Percentiles rank a stretch among this genome's conserved stretches.
Evolutionary conservation across 2,113 vertebrate genomes (phyloP).

Genomic region (Salvelinus alpinus): DNA sequence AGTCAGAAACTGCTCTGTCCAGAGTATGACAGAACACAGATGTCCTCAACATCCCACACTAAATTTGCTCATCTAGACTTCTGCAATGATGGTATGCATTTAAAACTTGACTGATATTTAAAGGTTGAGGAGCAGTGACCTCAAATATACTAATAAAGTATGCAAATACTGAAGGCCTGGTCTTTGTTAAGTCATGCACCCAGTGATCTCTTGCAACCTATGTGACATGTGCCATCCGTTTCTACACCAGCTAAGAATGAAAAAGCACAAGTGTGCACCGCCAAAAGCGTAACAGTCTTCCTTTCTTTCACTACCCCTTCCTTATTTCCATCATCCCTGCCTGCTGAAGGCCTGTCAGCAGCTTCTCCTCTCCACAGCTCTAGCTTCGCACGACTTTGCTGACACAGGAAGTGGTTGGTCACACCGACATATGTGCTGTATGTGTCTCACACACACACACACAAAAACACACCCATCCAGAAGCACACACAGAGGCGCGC

Average conservation of each 20-base stretch:
- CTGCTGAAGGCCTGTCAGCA: slow-evolving; percentile 45
- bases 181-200: not conserved
- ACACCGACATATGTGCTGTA: slow-evolving; percentile 4
- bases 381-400: slow-evolving; percentile 33
- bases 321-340: slow-evolving; percentile 63
- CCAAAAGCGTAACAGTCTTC: slow-evolving; percentile 46
- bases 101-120: too few species aligned
- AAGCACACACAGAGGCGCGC: not conserved
- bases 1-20: not conserved
- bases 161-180: not conserved
- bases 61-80: too few species aligned
- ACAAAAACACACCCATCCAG: not conserved
- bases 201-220: slow-evolving; percentile 51
- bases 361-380: slow-evolving; percentile 46
- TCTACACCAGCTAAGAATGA: slow-evolving; percentile 56
- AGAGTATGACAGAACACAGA: not conserved
- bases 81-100: too few species aligned
- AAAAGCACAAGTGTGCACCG: slow-evolving; percentile 50
- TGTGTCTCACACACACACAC: slow-evolving; percentile 20
- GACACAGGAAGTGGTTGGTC: slow-evolving; percentile 64
- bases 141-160: not conserved
- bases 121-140: too few species aligned
- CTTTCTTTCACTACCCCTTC: slow-evolving; percentile 67
- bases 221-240: slow-evolving; percentile 8
- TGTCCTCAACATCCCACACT: too few species aligned